These are phyloP conservation scores for Rousettus madagascariensis DNA, from an alignment of 2,797 vertebrate species.

Conservation along the genomic window DNA sequence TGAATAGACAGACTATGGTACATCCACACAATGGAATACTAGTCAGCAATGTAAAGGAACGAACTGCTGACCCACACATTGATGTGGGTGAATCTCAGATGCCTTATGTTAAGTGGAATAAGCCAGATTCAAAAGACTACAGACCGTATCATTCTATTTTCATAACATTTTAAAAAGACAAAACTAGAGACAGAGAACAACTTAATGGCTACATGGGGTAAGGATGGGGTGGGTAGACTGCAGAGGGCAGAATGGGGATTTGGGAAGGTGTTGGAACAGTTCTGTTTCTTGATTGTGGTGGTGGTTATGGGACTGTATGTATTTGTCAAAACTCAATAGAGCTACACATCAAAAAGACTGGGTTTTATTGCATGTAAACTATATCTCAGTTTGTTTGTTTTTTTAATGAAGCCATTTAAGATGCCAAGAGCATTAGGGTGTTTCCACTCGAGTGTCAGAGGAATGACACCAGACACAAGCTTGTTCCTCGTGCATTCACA, in stretches of 20 bases:
- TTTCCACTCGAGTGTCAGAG: not conserved
- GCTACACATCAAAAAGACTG: not conserved
- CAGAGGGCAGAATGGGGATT: not conserved
- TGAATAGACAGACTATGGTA: not conserved
- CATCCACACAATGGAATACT: not conserved
- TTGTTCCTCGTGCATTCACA: too few species aligned
- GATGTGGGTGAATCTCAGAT: not conserved
- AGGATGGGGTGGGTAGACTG: too few species aligned
- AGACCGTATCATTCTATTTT: not conserved
- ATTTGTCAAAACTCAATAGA: not conserved
- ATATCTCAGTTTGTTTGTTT: not conserved
- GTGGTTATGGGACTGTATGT: not conserved
- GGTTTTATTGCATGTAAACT: not conserved
- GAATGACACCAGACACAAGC: not conserved
- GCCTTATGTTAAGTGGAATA: not conserved
- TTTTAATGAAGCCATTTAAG: not conserved
- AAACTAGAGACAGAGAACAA: not conserved
- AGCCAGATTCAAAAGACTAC: not conserved
- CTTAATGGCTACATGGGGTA: not conserved
- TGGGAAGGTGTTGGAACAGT: not conserved
- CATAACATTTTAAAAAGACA: not conserved
- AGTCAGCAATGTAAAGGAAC: not conserved
- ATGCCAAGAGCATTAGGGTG: not conserved
- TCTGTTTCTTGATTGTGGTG: not conserved
- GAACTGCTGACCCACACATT: accelerated